Percentiles rank a stretch among this genome's conserved stretches.
Conservation (phyloP, 2,797 vertebrate genomes). For the Pogoniulus pusillus region DNA sequence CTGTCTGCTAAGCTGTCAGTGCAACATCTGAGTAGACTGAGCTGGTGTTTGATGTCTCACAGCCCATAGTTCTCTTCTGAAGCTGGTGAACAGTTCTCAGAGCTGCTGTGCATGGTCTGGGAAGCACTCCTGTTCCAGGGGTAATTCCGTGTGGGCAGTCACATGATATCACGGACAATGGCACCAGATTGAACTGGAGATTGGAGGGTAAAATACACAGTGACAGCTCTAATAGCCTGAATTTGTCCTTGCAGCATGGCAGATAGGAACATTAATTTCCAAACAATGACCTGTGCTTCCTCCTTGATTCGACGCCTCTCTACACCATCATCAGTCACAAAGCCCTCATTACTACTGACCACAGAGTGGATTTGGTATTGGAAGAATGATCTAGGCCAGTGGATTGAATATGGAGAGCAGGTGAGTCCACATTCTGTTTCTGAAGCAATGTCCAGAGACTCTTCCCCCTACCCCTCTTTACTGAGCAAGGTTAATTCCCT, state of each 20-base stretch:
- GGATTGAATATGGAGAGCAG: constrained; percentile 82
- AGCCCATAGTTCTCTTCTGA: not conserved
- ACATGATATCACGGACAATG: not conserved
- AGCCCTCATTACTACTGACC: constrained; percentile 77
- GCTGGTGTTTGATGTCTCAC: not conserved
- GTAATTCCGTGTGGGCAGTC: not conserved
- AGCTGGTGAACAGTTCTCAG: not conserved
- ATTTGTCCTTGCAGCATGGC: constrained; percentile 19
- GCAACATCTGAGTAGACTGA: not conserved
- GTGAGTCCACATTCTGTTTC: constrained; percentile 73
- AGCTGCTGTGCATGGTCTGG: not conserved
- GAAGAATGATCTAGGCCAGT: constrained; percentile 77
- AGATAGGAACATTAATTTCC: constrained; percentile 76
- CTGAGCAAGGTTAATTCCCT: not conserved
- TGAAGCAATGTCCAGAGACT: not conserved
- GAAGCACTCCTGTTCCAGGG: not conserved
- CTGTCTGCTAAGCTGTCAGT: not conserved
- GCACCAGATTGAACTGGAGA: not conserved
- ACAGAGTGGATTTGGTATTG: constrained; percentile 95
- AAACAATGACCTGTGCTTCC: constrained; percentile 75
- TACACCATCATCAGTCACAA: constrained; percentile 82
- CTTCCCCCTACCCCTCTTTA: not conserved
- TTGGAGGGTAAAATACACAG: not conserved
- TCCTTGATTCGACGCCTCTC: constrained; percentile 82
- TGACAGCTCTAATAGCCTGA: not conserved